phyloP scores from a whole-genome alignment of 2,113 vertebrate species.

The Speoplatyrhinus poulsoni region DNA sequence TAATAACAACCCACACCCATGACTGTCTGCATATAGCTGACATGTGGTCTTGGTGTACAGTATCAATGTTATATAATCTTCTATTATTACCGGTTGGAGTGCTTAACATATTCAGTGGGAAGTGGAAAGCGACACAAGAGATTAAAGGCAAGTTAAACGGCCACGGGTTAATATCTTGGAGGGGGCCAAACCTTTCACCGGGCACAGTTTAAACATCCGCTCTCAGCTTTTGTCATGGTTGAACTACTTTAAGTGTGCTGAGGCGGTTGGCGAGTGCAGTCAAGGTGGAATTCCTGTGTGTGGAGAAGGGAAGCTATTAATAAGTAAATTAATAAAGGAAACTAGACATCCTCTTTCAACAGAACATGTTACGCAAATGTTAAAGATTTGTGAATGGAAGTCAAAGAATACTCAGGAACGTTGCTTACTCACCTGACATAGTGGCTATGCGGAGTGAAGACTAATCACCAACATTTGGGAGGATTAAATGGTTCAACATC shows the following conservation, averaged over 20 bases:
- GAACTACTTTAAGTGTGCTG: slow-evolving; percentile 42
- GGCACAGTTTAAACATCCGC: slow-evolving; percentile 19
- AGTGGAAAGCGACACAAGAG: slow-evolving; percentile 22
- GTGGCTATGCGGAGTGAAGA: slow-evolving; percentile 35
- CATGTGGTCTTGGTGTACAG: slow-evolving; percentile 51
- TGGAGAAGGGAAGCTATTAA: slow-evolving; percentile 39
- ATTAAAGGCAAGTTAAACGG: slow-evolving; percentile 9
- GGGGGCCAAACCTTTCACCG: slow-evolving; percentile 9
- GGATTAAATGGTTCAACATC: slow-evolving; percentile 41
- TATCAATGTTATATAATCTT: slow-evolving; percentile 56
- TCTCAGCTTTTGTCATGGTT: slow-evolving; percentile 50
- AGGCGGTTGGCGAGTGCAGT: slow-evolving; percentile 40
- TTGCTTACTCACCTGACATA: slow-evolving; percentile 28
- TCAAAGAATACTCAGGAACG: slow-evolving; percentile 27
- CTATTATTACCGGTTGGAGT: slow-evolving; percentile 46
- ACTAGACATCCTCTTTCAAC: slow-evolving; percentile 35
- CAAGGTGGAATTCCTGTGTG: slow-evolving; percentile 32
- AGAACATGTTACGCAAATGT: slow-evolving; percentile 5
- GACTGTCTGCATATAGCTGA: too few relatives aligned
- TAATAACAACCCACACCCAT: too few relatives aligned
- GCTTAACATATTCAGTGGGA: slow-evolving; percentile 12
- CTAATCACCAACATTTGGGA: slow-evolving; percentile 37
- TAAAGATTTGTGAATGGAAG: slow-evolving; percentile 54
- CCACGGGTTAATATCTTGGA: slow-evolving; percentile 17
- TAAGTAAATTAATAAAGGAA: slow-evolving; percentile 53